Percentiles rank a stretch among this genome's conserved stretches.
Conservation (phyloP, 2,113 vertebrate species). For the Anolis carolinensis region DNA sequence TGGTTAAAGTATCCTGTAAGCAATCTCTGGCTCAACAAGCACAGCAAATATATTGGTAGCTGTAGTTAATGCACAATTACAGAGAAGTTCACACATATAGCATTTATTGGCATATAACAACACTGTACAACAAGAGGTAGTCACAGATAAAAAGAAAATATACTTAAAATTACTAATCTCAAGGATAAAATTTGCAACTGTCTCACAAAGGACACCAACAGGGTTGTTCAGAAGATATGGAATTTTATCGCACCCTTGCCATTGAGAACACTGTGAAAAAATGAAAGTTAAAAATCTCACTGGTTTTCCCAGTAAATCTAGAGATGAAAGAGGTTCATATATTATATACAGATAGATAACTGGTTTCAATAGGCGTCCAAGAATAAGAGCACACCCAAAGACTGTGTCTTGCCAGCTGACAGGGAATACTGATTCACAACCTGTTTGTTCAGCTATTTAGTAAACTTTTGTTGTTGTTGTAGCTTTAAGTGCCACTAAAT, state of each 20-base stretch:
- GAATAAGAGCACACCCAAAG: not conserved
- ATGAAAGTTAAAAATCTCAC: not conserved
- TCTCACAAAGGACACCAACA: too few relatives aligned
- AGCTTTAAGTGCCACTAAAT: not conserved
- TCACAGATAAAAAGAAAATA: too few relatives aligned
- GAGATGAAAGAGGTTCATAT: not conserved
- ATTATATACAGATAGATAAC: not conserved
- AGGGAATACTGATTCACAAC: not conserved
- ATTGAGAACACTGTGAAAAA: too few relatives aligned
- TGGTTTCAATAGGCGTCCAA: not conserved
- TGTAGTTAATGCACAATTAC: conserved; percentile 1
- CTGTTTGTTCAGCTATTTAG: not conserved
- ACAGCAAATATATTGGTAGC: conserved; percentile 6
- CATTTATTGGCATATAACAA: too few relatives aligned
- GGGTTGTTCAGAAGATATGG: too few relatives aligned
- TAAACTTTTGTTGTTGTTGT: not conserved
- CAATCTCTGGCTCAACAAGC: conserved; percentile 7
- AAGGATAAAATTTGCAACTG: too few relatives aligned
- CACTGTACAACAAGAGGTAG: too few relatives aligned
- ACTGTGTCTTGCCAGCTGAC: not conserved
- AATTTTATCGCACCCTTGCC: too few relatives aligned
- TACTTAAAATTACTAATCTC: too few relatives aligned
- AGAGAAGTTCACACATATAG: too few relatives aligned
- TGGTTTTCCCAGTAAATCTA: conserved; percentile 12
- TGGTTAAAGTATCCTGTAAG: not conserved